Evolutionary conservation across 2,113 vertebrate species (phyloP).

Genomic region (Arizona elegans): DNA sequence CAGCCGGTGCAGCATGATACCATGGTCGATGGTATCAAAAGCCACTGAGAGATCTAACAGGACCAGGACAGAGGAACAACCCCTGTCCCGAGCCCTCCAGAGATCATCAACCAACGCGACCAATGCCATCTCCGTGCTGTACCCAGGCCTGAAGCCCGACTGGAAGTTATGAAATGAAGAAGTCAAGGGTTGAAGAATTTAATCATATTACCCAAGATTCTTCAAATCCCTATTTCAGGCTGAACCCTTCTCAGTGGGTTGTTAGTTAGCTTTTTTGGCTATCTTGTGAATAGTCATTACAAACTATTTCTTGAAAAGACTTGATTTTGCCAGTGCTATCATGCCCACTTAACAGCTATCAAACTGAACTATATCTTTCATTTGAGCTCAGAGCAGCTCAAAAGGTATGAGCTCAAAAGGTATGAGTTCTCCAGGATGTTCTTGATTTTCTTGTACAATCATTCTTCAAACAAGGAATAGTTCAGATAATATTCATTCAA

Average conservation of each 20-base stretch:
- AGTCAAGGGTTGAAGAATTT: neutral
- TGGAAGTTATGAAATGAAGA: no score
- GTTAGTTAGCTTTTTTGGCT: neutral
- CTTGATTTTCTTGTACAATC: neutral
- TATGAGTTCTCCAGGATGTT: neutral
- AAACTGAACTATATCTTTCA: neutral
- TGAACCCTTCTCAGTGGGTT: neutral
- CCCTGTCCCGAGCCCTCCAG: no score
- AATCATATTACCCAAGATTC: neutral
- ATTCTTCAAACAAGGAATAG: neutral
- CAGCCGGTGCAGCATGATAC: no score
- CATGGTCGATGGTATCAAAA: no score
- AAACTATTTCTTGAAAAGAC: neutral
- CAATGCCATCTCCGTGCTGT: no score
- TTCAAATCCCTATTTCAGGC: neutral
- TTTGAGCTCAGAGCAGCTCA: neutral
- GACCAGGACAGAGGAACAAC: no score
- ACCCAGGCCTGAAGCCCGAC: no score
- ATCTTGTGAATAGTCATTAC: neutral
- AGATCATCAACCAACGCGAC: no score
- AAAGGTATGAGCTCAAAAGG: neutral
- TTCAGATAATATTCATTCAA: neutral
- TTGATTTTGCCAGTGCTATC: neutral
- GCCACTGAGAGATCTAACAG: no score
- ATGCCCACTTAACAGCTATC: neutral